phyloP scores from a whole-genome alignment of 2,888 invertebrate genomes.

The Agriopis aurantiaria region DNA sequence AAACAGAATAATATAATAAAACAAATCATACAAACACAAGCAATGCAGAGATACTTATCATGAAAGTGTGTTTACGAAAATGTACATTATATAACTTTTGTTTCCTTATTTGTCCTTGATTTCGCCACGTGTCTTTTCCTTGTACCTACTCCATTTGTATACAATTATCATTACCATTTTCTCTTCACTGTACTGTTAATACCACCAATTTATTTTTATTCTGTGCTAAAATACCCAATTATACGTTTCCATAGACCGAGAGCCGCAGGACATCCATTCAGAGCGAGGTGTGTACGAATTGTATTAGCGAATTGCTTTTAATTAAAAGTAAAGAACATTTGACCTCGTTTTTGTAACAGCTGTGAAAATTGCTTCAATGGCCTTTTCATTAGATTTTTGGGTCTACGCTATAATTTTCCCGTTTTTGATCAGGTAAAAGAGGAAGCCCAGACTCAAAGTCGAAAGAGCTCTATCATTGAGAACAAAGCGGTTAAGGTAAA shows the following conservation, averaged over 20 bases:
- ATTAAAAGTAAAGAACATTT: background rate
- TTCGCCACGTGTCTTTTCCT: too few relatives aligned
- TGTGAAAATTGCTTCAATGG: background rate
- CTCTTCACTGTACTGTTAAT: background rate
- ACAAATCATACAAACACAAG: too few relatives aligned
- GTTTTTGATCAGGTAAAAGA: constrained; percentile 28
- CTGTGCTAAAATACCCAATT: constrained; percentile 57
- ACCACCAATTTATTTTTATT: constrained; percentile 1
- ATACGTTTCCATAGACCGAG: constrained; percentile 66
- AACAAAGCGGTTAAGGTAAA: constrained; percentile 77
- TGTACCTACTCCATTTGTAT: too few relatives aligned
- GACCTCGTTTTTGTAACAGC: background rate
- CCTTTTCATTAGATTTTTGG: background rate
- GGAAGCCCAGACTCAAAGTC: constrained; percentile 54
- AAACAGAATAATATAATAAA: too few relatives aligned
- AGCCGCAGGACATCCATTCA: constrained; percentile 77
- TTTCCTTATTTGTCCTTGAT: too few relatives aligned
- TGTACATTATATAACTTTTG: too few relatives aligned
- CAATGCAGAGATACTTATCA: too few relatives aligned
- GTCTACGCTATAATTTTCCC: background rate
- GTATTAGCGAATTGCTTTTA: constrained; percentile 1
- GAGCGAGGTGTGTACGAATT: constrained; percentile 66
- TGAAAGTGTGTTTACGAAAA: too few relatives aligned
- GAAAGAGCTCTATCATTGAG: constrained; percentile 77
- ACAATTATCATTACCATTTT: too few relatives aligned